Base-by-base conservation (phyloP, 2,113 vertebrate genomes). In the Anhinga rufa region DNA sequence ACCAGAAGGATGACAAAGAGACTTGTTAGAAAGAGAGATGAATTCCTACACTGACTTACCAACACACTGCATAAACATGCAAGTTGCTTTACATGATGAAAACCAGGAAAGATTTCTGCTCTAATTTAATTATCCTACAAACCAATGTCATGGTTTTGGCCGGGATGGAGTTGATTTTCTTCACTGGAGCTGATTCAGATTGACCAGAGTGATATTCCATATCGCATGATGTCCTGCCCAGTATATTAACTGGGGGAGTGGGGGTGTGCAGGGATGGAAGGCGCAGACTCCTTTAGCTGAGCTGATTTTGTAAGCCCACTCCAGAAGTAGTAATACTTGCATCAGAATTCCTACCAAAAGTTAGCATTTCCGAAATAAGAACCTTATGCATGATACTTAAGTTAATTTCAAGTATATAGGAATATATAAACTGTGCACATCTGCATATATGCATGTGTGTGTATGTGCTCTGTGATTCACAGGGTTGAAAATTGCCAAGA, bases 401-500 rank as follows among this genome's bases (percentile, higher is more conserved):
- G 32, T 72, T 60, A 70, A 48, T 66, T 46, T 72, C 10, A 24
- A 48, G 25, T 55, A 36, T 18, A 46, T 34, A 48, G 34, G 34
- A 36, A 72, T 89, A 64, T 51, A 72, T 65, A 52, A 82, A 79
- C 6, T 34, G 19, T 57, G 32, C 26, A 49, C 17, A 32, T 84
- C 57, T 46, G 40, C 51, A 71, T 55, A 68, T 54, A 48, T 54
- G 32, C 46, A 20, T 86, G n/a, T 29, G 22, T 90, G 46, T 77
- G 28, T 57, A 82, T 64, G 29, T 75, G 22, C 28, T 65, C 74
- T 74, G 75, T 78, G 79, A 96, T 93, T 93, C 93, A 76, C 77
- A 75, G 34, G 61, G 76, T 64, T 94, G 62, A 92, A 94, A 95
- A 97, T 66, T 95, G 60, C 60, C 82, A 77, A 85, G 65, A 17